Percentiles rank a stretch among this genome's conserved stretches.
phyloP scores from a whole-genome alignment of 1,140 invertebrate genomes.

The Aporrectodea caliginosa region DNA sequence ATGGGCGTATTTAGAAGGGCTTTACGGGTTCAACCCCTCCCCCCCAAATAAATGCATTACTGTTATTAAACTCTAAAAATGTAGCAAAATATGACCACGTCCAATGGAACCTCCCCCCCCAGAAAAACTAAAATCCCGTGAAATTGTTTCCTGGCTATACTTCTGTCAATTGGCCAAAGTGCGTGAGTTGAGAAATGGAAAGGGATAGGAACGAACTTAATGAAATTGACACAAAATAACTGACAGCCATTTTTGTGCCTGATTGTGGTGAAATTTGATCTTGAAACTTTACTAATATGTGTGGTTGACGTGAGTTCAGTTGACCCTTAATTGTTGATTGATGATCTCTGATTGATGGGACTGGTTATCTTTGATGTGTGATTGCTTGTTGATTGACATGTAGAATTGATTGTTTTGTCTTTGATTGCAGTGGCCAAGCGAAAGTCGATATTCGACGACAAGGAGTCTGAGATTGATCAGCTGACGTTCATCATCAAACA shows the following conservation, averaged over 20 bases:
- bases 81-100: no score
- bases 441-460: slow-evolving; percentile 93
- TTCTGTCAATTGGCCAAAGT: neutral
- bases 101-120: no score
- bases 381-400: neutral
- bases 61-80: no score
- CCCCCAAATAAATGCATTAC: no score
- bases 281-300: neutral
- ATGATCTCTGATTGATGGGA: neutral
- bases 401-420: slow-evolving; percentile 25
- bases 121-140: no score
- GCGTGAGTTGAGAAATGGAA: neutral
- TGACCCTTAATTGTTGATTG: neutral
- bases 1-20: no score
- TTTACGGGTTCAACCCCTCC: no score
- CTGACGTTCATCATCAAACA: slow-evolving; percentile 96
- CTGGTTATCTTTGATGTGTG: no score
- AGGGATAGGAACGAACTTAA: neutral
- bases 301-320: neutral
- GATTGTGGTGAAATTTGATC: neutral
- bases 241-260: neutral
- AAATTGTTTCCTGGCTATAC: no score
- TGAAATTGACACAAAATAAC: neutral
- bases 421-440: slow-evolving; percentile 84
- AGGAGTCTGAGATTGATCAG: slow-evolving; percentile 90